phyloP scores from a whole-genome alignment of 2,797 vertebrate species.

The Mastacembelus armatus region DNA sequence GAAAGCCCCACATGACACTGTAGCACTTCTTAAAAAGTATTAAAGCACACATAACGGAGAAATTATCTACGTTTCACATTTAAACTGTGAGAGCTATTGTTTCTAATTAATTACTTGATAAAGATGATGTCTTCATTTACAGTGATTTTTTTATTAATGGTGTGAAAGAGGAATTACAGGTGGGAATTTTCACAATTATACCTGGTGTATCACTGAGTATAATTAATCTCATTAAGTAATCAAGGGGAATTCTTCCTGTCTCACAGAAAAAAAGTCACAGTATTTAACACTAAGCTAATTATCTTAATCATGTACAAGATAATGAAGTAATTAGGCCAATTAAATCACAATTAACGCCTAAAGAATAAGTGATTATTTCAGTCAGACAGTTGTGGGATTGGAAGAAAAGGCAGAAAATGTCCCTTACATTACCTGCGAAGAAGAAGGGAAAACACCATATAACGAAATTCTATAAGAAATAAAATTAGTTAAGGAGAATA shows the following conservation, averaged over 20 bases:
- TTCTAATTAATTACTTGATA: slow-evolving; percentile 75
- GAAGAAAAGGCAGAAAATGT: slow-evolving; percentile 27
- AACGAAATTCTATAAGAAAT: slow-evolving; percentile 64
- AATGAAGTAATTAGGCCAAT: slow-evolving; percentile 84
- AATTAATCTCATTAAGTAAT: slow-evolving; percentile 87
- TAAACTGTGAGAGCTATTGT: slow-evolving; percentile 56
- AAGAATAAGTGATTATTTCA: slow-evolving; percentile 71
- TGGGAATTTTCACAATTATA: slow-evolving; percentile 87
- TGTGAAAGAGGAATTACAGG: slow-evolving; percentile 79
- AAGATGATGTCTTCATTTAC: slow-evolving; percentile 69
- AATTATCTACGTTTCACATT: slow-evolving; percentile 63
- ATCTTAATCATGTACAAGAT: slow-evolving; percentile 79
- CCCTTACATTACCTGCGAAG: slow-evolving; percentile 34
- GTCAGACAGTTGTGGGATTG: slow-evolving; percentile 43
- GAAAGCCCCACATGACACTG: slow-evolving; percentile 20
- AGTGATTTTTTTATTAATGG: slow-evolving; percentile 75
- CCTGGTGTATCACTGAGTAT: slow-evolving; percentile 75
- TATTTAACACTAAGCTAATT: slow-evolving; percentile 83
- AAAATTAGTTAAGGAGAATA: slow-evolving; percentile 69
- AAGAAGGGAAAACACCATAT: slow-evolving; percentile 15
- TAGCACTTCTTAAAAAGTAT: slow-evolving; percentile 17
- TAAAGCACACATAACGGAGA: slow-evolving; percentile 36
- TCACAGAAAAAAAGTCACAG: slow-evolving; percentile 65
- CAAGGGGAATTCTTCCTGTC: slow-evolving; percentile 73
- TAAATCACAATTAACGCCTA: slow-evolving; percentile 82